These are phyloP conservation scores for Muricea muricata DNA, from an alignment of 92 coral and sea anemone species.

Conservation along the genomic window DNA sequence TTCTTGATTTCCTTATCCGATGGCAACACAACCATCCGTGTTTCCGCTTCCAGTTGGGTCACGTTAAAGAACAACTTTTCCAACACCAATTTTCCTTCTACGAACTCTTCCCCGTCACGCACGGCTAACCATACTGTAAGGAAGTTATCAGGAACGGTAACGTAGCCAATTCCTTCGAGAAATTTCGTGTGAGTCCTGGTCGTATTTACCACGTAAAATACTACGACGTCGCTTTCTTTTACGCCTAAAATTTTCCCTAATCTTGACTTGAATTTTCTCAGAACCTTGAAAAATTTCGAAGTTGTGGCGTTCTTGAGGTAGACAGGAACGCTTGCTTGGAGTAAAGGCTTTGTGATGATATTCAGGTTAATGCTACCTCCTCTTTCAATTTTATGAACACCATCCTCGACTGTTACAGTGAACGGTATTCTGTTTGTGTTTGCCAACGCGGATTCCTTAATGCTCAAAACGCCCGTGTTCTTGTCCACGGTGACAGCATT, in stretches of 20 bases:
- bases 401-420: slow-evolving; percentile 77
- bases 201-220: slow-evolving; percentile 76
- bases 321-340: slow-evolving; percentile 74
- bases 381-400: slow-evolving; percentile 57
- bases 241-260: slow-evolving; percentile 63
- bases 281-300: slow-evolving; percentile 66
- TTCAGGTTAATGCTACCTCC: slow-evolving; percentile 81
- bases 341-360: slow-evolving; percentile 74
- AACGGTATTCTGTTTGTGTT: slow-evolving; percentile 68
- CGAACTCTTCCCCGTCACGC: slow-evolving; percentile 52
- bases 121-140: slow-evolving; percentile 84
- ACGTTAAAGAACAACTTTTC: slow-evolving; percentile 18
- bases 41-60: background rate
- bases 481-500: slow-evolving; percentile 72
- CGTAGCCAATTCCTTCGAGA: background rate
- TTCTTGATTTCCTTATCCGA: slow-evolving; percentile 26
- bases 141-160: background rate
- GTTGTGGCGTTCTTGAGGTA: slow-evolving; percentile 76
- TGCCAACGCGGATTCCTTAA: slow-evolving; percentile 77
- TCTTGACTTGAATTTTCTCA: slow-evolving; percentile 32
- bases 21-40: slow-evolving; percentile 24
- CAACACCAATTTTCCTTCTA: slow-evolving; percentile 18
- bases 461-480: slow-evolving; percentile 75
- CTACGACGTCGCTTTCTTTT: slow-evolving; percentile 66
- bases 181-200: background rate